Percentiles rank a stretch among this genome's conserved stretches.
Conservation (phyloP, 2,797 vertebrate genomes). For the Sebastes aleutianus region DNA sequence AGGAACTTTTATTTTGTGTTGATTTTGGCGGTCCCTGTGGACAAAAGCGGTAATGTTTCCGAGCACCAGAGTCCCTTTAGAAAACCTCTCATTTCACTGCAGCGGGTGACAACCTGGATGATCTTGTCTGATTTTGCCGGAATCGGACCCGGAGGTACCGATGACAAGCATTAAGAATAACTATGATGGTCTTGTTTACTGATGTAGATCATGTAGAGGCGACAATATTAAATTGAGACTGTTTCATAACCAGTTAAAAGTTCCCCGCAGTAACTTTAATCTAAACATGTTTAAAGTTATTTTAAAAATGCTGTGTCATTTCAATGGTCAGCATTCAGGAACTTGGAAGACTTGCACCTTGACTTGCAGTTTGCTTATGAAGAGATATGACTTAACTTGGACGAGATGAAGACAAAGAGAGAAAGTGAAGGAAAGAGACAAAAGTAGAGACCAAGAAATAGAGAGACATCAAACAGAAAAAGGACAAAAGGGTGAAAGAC, state of each 20-base stretch:
- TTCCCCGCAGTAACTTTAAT: too few species aligned
- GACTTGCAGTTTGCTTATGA: not conserved
- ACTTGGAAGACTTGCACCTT: not conserved
- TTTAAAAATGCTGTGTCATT: not conserved
- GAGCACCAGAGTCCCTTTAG: not conserved
- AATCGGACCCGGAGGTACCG: too few species aligned
- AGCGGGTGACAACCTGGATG: too few species aligned
- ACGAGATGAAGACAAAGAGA: not conserved
- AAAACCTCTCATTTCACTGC: too few species aligned
- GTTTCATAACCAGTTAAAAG: too few species aligned
- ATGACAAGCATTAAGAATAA: too few species aligned
- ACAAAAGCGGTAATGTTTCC: not conserved
- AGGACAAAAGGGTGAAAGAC: conserved; percentile 29
- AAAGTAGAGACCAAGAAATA: not conserved
- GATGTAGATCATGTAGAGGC: too few species aligned
- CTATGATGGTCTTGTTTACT: too few species aligned
- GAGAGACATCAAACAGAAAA: conserved; percentile 12
- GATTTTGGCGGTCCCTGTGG: not conserved
- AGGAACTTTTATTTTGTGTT: not conserved
- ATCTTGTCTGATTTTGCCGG: too few species aligned
- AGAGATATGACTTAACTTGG: not conserved
- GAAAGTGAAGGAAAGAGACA: not conserved
- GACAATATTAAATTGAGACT: too few species aligned
- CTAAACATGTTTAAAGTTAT: too few species aligned
- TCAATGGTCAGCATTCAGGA: not conserved